phyloP scores from a whole-genome alignment of 1,140 invertebrate species.

The Lethrus apterus region DNA sequence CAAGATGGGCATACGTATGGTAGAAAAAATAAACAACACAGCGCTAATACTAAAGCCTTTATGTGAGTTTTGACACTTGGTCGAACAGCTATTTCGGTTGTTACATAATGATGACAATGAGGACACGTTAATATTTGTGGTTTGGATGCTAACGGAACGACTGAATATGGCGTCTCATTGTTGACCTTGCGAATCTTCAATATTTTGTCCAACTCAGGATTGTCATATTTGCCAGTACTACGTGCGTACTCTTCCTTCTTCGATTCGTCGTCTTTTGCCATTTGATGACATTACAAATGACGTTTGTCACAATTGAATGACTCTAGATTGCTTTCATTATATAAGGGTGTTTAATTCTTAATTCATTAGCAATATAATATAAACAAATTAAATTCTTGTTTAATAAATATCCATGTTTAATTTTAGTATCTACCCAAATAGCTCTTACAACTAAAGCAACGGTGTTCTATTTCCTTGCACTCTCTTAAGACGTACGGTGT shows the following conservation, averaged over 20 bases:
- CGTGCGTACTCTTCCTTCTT: background rate
- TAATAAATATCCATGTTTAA: background rate
- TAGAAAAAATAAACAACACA: constrained; percentile 22
- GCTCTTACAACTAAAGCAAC: background rate
- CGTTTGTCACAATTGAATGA: too few relatives aligned
- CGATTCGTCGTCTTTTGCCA: background rate
- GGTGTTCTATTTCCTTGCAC: constrained; percentile 7
- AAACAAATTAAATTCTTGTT: background rate
- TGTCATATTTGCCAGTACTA: background rate
- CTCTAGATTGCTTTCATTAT: too few relatives aligned
- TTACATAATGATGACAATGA: constrained; percentile 22
- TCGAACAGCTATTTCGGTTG: constrained; percentile 21
- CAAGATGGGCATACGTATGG: constrained; percentile 21
- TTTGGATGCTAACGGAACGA: constrained; percentile 18
- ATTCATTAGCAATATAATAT: background rate
- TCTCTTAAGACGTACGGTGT: background rate
- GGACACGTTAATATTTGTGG: constrained; percentile 22
- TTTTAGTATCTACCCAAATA: constrained; percentile 6
- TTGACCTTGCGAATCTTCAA: constrained; percentile 11
- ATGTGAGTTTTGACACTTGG: constrained; percentile 21
- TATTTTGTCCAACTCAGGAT: constrained; percentile 4
- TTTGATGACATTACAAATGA: background rate
- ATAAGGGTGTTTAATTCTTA: background rate
- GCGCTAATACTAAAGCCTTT: constrained; percentile 16
- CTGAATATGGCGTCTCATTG: constrained; percentile 12